Evolutionary conservation across 2,888 invertebrate species (phyloP), one percentile per base, ranked within the genome.

Genomic region (Hybos culiciformis): DNA sequence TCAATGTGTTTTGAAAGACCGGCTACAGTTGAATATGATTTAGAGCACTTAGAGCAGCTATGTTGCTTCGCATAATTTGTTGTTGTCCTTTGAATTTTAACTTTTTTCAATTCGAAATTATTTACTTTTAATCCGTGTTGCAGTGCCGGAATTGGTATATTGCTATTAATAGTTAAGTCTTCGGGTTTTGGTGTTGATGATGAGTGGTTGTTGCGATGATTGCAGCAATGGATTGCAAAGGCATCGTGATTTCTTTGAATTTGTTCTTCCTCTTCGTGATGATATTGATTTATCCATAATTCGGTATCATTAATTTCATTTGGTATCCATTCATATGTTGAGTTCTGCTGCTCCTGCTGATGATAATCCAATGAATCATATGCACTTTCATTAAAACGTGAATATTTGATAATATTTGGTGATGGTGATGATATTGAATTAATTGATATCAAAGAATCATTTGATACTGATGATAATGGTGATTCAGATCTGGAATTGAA

Each of bases 1-100:
- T 94, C 92, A 48, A 87, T 82, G 61, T 96, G 96, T 66, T 96
- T 96, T 2, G 90, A 83, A n/a, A 96, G 73, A 1, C 94, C 96
- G 39, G 92, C 90, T 59, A 86, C 88, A 1, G 96, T 96, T 1
- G 93, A 91, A 69, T 96, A 96, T 49, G 88, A 87, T 64, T 94
- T 93, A 39, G 83, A 82, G 63, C 94, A 96, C 58, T 88, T 85
- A 0, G 84, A 81, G 61, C 94, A 96, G 60, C 90, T 87, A 63
- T 88, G 91, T 39, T 91, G 77, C 40, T 57, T 62, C 3, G 15
- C 3, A 17, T 9, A 44, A 14, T 1, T 50, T 36, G 12, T 39
- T 24, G n/a, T 36, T 34, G n/a, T 6, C 6, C 7, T 6, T 20
- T 21, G 19, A 17, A 14, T 32, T 15, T 32, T 14, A 4, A 15